These are phyloP conservation scores for Semnornis frantzii DNA, from an alignment of 2,113 vertebrate genomes.

Conservation along the genomic window DNA sequence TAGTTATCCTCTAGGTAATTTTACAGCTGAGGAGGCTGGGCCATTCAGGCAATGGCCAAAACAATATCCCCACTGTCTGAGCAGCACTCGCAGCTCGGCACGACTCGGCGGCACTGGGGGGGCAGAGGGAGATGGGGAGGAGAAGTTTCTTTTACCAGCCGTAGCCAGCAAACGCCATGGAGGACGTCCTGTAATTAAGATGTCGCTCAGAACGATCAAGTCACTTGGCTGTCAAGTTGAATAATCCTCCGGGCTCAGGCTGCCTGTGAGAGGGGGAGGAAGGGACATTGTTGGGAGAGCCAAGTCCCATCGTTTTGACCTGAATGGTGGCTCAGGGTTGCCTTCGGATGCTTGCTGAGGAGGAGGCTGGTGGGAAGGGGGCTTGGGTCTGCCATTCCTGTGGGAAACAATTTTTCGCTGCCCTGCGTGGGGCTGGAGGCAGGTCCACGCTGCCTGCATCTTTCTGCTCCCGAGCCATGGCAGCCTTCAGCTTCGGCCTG, in stretches of 20 bases:
- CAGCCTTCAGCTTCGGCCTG: not conserved
- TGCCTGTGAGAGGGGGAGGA: not conserved
- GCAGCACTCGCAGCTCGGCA: not conserved
- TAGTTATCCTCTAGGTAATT: conserved; percentile 75
- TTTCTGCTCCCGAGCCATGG: not conserved
- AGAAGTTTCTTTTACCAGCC: not conserved
- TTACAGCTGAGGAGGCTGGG: conserved; percentile 61
- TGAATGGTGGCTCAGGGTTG: rapidly evolving
- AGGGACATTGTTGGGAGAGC: not conserved
- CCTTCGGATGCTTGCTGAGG: not conserved
- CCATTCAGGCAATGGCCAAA: conserved; percentile 48
- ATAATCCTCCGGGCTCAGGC: conserved; percentile 35
- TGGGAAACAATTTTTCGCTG: not conserved
- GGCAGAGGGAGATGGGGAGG: not conserved
- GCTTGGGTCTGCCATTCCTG: rapidly evolving
- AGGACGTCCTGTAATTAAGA: conserved; percentile 67
- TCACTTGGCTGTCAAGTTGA: conserved; percentile 55
- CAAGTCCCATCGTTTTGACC: not conserved
- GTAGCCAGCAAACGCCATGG: not conserved
- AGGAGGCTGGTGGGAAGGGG: not conserved
- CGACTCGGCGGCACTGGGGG: not conserved
- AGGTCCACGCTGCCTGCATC: not conserved
- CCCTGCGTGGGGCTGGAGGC: rapidly evolving
- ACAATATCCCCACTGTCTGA: conserved; percentile 73
- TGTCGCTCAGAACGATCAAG: not conserved